phyloP scores from a whole-genome alignment of 2,113 vertebrate species.

The Tringa solitaria region DNA sequence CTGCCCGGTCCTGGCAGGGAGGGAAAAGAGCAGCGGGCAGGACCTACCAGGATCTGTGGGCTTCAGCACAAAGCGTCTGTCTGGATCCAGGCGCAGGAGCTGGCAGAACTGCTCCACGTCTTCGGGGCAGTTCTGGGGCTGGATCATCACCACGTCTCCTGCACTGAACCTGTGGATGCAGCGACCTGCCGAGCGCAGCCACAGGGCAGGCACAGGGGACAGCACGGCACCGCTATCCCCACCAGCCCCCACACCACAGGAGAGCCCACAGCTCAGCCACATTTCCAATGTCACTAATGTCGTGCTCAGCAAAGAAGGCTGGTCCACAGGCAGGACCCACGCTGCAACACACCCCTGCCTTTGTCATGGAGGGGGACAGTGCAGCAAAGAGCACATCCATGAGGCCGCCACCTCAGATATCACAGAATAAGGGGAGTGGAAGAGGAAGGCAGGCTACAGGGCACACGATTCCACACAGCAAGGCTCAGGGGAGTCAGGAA shows the following conservation, averaged over 20 bases:
- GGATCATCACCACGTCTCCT: conserved; percentile 87
- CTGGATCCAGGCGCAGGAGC: conserved; percentile 80
- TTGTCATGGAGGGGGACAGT: accelerated
- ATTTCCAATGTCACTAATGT: neutral
- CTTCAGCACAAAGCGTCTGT: conserved; percentile 73
- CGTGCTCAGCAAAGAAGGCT: neutral
- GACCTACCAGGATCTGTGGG: conserved; percentile 67
- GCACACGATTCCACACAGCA: accelerated
- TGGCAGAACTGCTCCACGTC: conserved; percentile 83
- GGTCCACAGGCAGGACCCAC: neutral
- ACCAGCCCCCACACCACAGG: neutral
- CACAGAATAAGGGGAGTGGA: neutral
- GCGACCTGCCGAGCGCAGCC: neutral
- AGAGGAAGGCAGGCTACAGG: neutral
- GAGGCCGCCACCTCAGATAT: neutral
- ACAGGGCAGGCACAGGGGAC: accelerated
- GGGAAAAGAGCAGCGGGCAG: neutral
- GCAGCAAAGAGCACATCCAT: neutral
- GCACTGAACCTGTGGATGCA: conserved; percentile 76
- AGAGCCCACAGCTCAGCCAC: neutral
- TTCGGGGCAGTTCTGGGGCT: conserved; percentile 76
- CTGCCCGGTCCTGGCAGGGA: neutral
- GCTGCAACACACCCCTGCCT: neutral
- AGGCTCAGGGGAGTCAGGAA: neutral
- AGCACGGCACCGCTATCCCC: neutral